Percentiles rank a stretch among this genome's conserved stretches.
Conservation (phyloP, 2,797 vertebrate genomes). For the Helostoma temminkii region DNA sequence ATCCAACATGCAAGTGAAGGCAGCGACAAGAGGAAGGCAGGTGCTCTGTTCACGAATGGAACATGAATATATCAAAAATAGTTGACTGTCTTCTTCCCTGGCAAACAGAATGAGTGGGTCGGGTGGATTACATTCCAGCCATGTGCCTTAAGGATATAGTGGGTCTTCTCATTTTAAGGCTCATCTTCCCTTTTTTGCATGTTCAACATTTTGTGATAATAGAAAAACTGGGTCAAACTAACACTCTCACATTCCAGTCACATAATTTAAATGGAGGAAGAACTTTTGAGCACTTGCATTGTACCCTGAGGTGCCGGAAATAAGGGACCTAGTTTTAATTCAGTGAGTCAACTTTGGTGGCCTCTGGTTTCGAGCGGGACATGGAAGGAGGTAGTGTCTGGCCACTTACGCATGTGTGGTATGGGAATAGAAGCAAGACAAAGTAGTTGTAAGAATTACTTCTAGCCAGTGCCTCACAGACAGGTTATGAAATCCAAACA, state of each 20-base stretch:
- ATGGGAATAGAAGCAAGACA: constrained; percentile 24
- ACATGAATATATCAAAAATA: constrained; percentile 71
- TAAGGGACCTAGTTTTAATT: constrained; percentile 48
- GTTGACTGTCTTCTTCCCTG: constrained; percentile 69
- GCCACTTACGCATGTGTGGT: constrained; percentile 22
- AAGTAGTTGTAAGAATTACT: constrained; percentile 42
- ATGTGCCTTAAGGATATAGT: constrained; percentile 69
- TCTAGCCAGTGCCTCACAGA: constrained; percentile 36
- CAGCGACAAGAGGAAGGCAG: constrained; percentile 65
- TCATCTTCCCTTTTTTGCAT: constrained; percentile 79
- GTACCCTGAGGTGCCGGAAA: constrained; percentile 44
- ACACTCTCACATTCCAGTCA: constrained; percentile 65
- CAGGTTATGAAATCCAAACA: constrained; percentile 60
- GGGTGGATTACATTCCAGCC: constrained; percentile 76
- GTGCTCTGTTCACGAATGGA: constrained; percentile 57
- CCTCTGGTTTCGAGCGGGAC: constrained; percentile 43
- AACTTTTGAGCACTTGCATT: constrained; percentile 66
- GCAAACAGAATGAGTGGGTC: constrained; percentile 69
- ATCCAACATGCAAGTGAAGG: constrained; percentile 69
- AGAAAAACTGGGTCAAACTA: constrained; percentile 77
- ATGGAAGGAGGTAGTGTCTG: constrained; percentile 33
- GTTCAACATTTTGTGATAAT: constrained; percentile 78
- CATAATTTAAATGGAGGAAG: constrained; percentile 60
- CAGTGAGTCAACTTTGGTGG: constrained; percentile 44
- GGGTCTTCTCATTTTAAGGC: constrained; percentile 75